Conservation (phyloP, 2,888 invertebrate genomes). For the Ophion ellenae region DNA sequence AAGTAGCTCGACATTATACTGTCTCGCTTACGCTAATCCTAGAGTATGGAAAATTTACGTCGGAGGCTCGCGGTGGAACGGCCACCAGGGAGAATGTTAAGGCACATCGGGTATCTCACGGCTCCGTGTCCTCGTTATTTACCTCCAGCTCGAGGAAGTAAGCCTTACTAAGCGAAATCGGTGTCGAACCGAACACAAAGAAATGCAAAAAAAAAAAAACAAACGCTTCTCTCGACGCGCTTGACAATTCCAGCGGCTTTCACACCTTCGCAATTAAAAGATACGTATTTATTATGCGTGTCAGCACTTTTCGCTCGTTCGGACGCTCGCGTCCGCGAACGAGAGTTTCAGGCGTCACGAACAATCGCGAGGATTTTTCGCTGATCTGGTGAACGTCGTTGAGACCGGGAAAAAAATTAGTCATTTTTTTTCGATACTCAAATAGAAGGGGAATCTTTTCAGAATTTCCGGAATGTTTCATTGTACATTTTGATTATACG, state of each 20-base stretch:
- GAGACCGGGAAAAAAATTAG: background rate
- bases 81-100: constrained; percentile 64
- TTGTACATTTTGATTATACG: background rate
- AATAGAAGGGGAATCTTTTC: background rate
- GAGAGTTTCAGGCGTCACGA: background rate
- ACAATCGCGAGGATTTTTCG: background rate
- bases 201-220: background rate
- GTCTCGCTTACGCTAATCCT: constrained; percentile 36
- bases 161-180: constrained; percentile 9
- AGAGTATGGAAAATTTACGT: constrained; percentile 59
- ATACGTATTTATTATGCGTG: background rate
- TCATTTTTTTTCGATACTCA: background rate
- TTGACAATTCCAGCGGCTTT: background rate
- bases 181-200: constrained; percentile 15
- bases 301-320: background rate
- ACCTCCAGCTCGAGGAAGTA: background rate
- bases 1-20: constrained; percentile 41
- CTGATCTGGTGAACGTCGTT: background rate
- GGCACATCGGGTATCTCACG: constrained; percentile 66
- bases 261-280: background rate
- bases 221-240: background rate
- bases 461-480: background rate
- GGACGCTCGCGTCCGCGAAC: background rate
- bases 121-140: constrained; percentile 12
- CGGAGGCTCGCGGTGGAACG: constrained; percentile 42